Evolutionary conservation across 2,797 vertebrate genomes (phyloP).

Genomic region (Gadopsis bispinosus): DNA sequence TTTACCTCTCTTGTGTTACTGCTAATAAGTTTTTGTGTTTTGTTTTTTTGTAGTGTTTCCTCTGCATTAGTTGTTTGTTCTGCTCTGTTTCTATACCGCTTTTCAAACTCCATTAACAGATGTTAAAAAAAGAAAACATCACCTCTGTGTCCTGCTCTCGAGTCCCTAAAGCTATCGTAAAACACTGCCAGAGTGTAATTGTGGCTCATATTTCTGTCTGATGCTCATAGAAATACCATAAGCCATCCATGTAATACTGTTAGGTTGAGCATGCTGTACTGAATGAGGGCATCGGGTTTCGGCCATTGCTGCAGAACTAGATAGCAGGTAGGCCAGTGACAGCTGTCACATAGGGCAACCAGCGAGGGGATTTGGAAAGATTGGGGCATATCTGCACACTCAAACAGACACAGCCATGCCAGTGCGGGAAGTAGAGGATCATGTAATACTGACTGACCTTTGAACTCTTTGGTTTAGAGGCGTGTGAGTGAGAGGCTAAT

Average conservation of each 20-base stretch:
- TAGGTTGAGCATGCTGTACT: conserved; percentile 55
- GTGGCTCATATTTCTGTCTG: conserved; percentile 60
- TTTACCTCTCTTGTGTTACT: background rate
- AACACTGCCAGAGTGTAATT: conserved; percentile 56
- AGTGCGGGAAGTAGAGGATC: conserved; percentile 60
- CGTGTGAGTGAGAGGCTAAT: conserved; percentile 63
- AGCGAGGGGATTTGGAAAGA: conserved; percentile 52
- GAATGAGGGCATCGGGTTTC: conserved; percentile 51
- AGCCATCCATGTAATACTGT: conserved; percentile 66
- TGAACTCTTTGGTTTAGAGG: conserved; percentile 63
- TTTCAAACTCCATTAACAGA: background rate
- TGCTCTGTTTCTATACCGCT: background rate
- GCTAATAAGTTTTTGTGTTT: background rate
- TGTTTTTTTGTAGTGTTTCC: background rate
- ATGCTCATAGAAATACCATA: conserved; percentile 60
- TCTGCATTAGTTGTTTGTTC: background rate
- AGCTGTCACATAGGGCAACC: conserved; percentile 61
- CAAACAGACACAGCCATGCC: conserved; percentile 46
- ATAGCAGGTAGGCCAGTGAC: conserved; percentile 52
- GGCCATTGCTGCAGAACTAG: conserved; percentile 29
- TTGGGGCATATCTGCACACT: conserved; percentile 39
- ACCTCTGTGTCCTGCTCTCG: conserved; percentile 16
- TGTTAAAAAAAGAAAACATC: conserved; percentile 20
- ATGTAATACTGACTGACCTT: conserved; percentile 68
- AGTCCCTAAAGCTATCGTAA: conserved; percentile 30